Conservation (phyloP, 2,888 invertebrate genomes). For the Tuta absoluta region DNA sequence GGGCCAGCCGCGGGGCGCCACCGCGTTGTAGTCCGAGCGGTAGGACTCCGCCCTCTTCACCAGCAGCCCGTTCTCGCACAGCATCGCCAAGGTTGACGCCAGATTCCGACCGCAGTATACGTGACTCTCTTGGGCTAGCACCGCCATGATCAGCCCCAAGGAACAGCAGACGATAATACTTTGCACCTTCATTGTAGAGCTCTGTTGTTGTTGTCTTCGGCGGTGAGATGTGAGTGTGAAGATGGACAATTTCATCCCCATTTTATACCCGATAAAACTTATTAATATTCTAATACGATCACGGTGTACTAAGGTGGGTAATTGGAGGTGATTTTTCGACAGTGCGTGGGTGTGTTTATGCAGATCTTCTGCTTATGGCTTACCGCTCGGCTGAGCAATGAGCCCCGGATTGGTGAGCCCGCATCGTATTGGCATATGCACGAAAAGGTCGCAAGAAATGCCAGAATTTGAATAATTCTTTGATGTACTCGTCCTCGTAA, state of each 20-base stretch:
- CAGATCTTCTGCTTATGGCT: slow-evolving; percentile 4
- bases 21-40: neutral
- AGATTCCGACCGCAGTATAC: slow-evolving; percentile 42
- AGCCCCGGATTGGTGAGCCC: neutral
- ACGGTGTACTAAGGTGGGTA: slow-evolving; percentile 33
- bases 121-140: slow-evolving; percentile 16
- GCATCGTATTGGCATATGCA: slow-evolving; percentile 15
- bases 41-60: slow-evolving; percentile 32
- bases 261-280: slow-evolving; percentile 41
- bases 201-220: neutral
- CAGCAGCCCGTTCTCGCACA: slow-evolving; percentile 31
- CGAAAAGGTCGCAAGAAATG: slow-evolving; percentile 13
- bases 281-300: slow-evolving; percentile 40
- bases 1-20: slow-evolving; percentile 31
- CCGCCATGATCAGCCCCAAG: slow-evolving; percentile 4
- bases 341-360: slow-evolving; percentile 10
- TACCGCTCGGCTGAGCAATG: slow-evolving; percentile 13
- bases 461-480: slow-evolving; percentile 8
- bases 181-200: slow-evolving; percentile 33
- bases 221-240: slow-evolving; percentile 8
- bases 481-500: slow-evolving; percentile 1
- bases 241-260: neutral
- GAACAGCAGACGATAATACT: slow-evolving; percentile 24
- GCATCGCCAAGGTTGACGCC: slow-evolving; percentile 35
- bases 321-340: slow-evolving; percentile 33